Percentiles rank a stretch among this genome's conserved stretches.
These are phyloP conservation scores for Trichonephila clavata DNA, from an alignment of 1,140 invertebrate genomes.

Conservation along the genomic window DNA sequence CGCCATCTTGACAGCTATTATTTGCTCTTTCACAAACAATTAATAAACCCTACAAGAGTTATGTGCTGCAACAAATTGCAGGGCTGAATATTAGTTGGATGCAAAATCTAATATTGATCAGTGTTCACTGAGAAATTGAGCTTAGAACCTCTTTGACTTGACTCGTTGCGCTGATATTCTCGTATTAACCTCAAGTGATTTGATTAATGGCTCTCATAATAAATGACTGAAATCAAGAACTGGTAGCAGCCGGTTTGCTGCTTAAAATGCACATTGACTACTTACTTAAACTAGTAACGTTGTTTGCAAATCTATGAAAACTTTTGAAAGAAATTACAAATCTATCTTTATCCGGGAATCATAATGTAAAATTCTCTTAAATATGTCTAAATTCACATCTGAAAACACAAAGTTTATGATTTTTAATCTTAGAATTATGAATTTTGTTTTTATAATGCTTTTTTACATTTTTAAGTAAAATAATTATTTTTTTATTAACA, in stretches of 20 bases:
- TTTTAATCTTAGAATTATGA: too few relatives aligned
- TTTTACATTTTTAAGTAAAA: too few relatives aligned
- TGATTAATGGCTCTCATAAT: constrained; percentile 69
- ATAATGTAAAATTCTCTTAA: too few relatives aligned
- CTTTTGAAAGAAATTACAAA: too few relatives aligned
- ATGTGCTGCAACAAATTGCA: constrained; percentile 51
- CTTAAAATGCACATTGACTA: constrained; percentile 50
- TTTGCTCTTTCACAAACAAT: constrained; percentile 56
- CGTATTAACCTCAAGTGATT: constrained; percentile 63
- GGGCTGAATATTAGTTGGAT: constrained; percentile 31
- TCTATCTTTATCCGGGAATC: too few relatives aligned
- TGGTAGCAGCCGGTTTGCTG: constrained; percentile 40
- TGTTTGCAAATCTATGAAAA: background rate
- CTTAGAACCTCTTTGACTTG: constrained; percentile 59
- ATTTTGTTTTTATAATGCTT: too few relatives aligned
- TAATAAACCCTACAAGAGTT: constrained; percentile 59
- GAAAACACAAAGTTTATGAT: too few relatives aligned
- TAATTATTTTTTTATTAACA: too few relatives aligned
- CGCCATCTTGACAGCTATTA: constrained; percentile 64
- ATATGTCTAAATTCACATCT: too few relatives aligned
- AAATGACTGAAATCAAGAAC: constrained; percentile 71
- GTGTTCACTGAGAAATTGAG: constrained; percentile 55
- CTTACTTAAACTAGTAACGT: background rate
- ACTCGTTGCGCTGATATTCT: constrained; percentile 20
- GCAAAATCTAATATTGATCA: constrained; percentile 68